phyloP scores from a whole-genome alignment of 2,888 invertebrate genomes.

The Mactromeris polynyma region DNA sequence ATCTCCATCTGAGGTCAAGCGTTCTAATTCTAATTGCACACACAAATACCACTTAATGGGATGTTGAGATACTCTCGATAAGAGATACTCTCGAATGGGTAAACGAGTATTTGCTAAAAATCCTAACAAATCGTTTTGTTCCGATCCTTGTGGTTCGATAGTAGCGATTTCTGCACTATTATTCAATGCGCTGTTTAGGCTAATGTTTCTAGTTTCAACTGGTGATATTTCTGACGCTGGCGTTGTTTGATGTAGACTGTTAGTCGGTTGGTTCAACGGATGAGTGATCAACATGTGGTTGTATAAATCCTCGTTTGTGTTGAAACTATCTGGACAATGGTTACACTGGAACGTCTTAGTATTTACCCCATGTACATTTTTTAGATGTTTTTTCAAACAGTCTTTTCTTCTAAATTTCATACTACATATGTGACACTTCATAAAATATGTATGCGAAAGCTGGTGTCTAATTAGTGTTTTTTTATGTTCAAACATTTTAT shows the following conservation, averaged over 20 bases:
- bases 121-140: constrained; percentile 34
- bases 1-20: constrained; percentile 27
- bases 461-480: no score
- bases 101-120: constrained; percentile 30
- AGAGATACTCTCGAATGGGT: no score
- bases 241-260: not conserved
- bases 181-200: not conserved
- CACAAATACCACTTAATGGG: no score
- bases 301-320: no score
- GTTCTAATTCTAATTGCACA: constrained; percentile 27
- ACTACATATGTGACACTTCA: constrained; percentile 13
- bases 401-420: constrained; percentile 29
- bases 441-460: constrained; percentile 31
- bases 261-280: not conserved
- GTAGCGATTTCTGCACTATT: constrained; percentile 19
- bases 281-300: not conserved
- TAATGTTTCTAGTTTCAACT: not conserved
- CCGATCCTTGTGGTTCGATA: constrained; percentile 30
- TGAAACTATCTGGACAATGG: no score
- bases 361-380: no score
- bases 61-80: no score
- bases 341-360: no score
- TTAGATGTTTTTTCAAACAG: not conserved
- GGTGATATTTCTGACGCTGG: constrained; percentile 3
- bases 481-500: no score